phyloP scores from a whole-genome alignment of 2,888 invertebrate genomes.

The Aleiodes testaceus region DNA sequence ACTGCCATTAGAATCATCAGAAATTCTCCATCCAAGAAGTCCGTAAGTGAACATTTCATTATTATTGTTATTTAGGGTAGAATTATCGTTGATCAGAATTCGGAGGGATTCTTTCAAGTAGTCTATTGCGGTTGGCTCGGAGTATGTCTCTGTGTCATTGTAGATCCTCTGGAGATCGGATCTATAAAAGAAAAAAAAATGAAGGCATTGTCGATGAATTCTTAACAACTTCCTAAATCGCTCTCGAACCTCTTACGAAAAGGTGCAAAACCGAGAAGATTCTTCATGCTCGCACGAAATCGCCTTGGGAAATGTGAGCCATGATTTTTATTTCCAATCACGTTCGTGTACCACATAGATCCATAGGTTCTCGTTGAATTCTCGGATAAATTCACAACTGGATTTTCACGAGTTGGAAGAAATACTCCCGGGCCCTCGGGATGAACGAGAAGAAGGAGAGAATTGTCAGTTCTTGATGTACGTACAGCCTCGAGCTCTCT shows the following conservation, averaged over 20 bases:
- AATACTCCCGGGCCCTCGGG: constrained; percentile 65
- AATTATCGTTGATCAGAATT: constrained; percentile 59
- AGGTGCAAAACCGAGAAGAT: constrained; percentile 65
- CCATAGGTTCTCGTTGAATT: constrained; percentile 43
- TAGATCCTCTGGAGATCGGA: constrained; percentile 64
- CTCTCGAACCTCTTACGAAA: constrained; percentile 65
- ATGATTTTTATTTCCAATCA: constrained; percentile 35
- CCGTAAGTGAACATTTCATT: constrained; percentile 69
- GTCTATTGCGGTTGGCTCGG: constrained; percentile 59
- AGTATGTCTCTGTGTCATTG: constrained; percentile 62
- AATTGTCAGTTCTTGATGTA: constrained; percentile 71
- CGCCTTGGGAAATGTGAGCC: constrained; percentile 39
- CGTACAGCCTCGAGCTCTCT: constrained; percentile 72
- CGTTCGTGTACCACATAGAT: constrained; percentile 28
- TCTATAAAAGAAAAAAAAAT: constrained; percentile 54
- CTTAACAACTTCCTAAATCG: no score
- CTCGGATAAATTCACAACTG: constrained; percentile 18
- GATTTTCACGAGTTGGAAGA: constrained; percentile 57
- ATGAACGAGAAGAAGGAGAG: constrained; percentile 73
- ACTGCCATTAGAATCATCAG: constrained; percentile 56
- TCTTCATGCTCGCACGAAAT: constrained; percentile 46
- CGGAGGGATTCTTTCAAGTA: constrained; percentile 65
- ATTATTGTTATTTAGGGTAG: constrained; percentile 61
- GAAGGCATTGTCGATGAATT: no score
- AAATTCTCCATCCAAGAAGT: constrained; percentile 55